Evolutionary conservation across 2,113 vertebrate species (phyloP), one percentile per base, ranked within the genome.

Genomic region (Elanus axillaris): DNA sequence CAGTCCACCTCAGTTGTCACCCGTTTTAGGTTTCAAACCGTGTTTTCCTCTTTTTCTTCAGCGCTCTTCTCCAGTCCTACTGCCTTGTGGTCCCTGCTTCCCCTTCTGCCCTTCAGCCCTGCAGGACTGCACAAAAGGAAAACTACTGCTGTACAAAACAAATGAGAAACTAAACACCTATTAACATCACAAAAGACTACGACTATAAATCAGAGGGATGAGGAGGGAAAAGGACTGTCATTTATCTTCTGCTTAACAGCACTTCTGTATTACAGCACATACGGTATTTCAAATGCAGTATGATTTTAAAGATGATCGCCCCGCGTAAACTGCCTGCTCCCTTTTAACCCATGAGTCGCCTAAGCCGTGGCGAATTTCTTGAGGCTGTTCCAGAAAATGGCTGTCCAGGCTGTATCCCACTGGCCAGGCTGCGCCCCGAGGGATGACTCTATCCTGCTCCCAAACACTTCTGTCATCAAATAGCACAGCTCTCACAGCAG

Each of bases 381-480:
- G 36, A 80, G 53, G 31, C 36, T 52, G 4, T 5, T 75, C 38
- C 34, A 79, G 82, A 75, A 68, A 83, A 86, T 1, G 16, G 32
- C 29, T 63, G 31, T 36, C 53, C 79, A 42, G 88, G 26, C 11
- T 82, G 58, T 18, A 75, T 10, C 71, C 29, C 53, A 59, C 43
- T 16, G 48, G 20, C 48, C 40, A 60, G 53, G 21, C 63, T 48
- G 50, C 0, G 0, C 34, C 86, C 53, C 0, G 0, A 38, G 23
- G 66, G 58, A 59, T 29, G 16, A 36, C 52, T 69, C 31, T 59
- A 43, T 72, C 78, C 78, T 36, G 56, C 58, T 89, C 76, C 72
- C 81, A 69, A 86, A 55, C n/a, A 31, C 17, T 40, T 62, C 59
- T 77, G 27, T 55, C 59, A 45, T 40, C 85, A 80, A 56, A 52